These are phyloP conservation scores for Dendrolimus kikuchii DNA, from an alignment of 1,140 invertebrate species.

Conservation along the genomic window DNA sequence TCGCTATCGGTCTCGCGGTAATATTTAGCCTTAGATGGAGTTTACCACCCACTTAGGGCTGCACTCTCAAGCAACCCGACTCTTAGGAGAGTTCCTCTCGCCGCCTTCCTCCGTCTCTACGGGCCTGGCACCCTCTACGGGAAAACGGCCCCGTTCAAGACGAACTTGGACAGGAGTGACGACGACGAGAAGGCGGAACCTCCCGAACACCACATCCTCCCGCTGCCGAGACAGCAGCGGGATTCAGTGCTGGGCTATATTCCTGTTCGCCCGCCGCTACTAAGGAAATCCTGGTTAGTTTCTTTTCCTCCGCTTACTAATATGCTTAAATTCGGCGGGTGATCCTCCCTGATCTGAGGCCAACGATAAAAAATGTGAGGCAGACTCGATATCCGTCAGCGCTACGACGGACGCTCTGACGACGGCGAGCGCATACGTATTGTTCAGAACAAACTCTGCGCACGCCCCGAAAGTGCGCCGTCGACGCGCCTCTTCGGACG, in stretches of 20 bases:
- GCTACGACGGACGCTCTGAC: no score
- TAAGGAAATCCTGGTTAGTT: conserved; percentile 91
- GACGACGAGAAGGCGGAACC: conserved; percentile 56
- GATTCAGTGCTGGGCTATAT: conserved; percentile 78
- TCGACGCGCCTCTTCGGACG: no score
- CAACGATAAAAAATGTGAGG: no score
- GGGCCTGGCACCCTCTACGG: conserved; percentile 83
- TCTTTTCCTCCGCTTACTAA: conserved; percentile 94
- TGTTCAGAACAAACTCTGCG: no score
- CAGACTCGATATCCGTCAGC: no score
- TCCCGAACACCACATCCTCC: conserved; percentile 80
- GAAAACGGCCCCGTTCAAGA: no score
- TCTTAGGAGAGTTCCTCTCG: conserved; percentile 77
- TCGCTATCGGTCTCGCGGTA: conserved; percentile 87
- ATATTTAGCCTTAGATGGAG: conserved; percentile 92
- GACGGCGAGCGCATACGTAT: no score
- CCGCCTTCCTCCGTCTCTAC: conserved; percentile 71
- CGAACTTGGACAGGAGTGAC: conserved; percentile 75
- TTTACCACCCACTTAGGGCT: conserved; percentile 88
- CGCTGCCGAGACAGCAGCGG: conserved; percentile 55
- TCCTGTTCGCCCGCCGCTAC: conserved; percentile 90
- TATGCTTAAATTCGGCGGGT: conserved; percentile 92
- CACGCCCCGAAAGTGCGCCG: no score
- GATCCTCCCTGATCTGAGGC: no score
- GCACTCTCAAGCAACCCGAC: conserved; percentile 90